A percentile compares a stretch with the other conserved stretches of the same genome.
phyloP scores from a whole-genome alignment of 2,888 invertebrate species.

The Cheilosia grossa region DNA sequence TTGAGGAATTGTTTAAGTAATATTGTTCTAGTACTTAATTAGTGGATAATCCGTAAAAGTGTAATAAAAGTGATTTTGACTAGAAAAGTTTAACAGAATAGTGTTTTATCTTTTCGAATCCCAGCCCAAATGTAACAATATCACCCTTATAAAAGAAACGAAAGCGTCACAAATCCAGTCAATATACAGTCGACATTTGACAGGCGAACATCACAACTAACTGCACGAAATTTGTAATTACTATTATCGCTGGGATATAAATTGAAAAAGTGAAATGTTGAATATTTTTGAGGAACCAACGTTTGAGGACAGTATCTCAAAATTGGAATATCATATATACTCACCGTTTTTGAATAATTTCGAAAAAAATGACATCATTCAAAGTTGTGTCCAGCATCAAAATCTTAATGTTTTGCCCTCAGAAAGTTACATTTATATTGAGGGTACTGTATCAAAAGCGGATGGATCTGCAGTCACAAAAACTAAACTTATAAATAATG shows the following conservation, averaged over 20 bases:
- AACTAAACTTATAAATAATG: slow-evolving; percentile 54
- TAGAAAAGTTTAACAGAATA: too few species aligned
- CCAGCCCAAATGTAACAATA: too few species aligned
- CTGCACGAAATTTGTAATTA: slow-evolving; percentile 42
- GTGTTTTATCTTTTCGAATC: too few species aligned
- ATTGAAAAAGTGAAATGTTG: neutral
- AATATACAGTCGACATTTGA: neutral
- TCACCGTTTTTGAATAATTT: neutral
- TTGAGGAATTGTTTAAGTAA: too few species aligned
- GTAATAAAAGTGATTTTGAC: too few species aligned
- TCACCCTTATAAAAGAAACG: slow-evolving; percentile 6
- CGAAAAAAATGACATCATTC: neutral
- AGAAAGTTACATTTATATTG: slow-evolving; percentile 75
- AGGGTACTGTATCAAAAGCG: slow-evolving; percentile 66
- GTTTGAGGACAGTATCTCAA: neutral
- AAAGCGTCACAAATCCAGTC: neutral
- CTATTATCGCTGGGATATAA: too few species aligned
- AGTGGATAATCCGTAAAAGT: too few species aligned
- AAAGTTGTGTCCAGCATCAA: neutral
- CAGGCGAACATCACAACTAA: slow-evolving; percentile 20
- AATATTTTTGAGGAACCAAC: neutral
- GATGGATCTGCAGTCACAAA: slow-evolving; percentile 70
- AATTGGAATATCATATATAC: neutral
- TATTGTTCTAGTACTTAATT: too few species aligned
- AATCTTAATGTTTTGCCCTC: too few species aligned